phyloP scores from a whole-genome alignment of 2,797 vertebrate genomes.

The Artibeus lituratus region DNA sequence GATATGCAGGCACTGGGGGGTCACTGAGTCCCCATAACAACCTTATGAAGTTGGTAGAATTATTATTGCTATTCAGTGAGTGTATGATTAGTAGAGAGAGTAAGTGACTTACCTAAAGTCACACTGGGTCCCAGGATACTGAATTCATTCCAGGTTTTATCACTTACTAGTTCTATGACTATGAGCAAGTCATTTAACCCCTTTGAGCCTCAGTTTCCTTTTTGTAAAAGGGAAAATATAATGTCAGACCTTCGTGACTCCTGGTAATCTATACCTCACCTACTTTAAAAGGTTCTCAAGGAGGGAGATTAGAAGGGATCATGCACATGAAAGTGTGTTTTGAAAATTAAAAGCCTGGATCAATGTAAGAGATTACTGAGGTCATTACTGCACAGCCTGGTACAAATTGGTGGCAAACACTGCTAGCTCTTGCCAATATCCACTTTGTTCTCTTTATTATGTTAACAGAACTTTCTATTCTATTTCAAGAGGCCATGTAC shows the following conservation, averaged over 20 bases:
- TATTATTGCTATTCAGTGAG: neutral
- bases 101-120: neutral
- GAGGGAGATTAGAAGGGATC: constrained; percentile 52
- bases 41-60: neutral
- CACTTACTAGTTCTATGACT: constrained; percentile 6
- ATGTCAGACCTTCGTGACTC: neutral
- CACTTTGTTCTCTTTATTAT: neutral
- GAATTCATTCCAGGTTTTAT: neutral
- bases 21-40: neutral
- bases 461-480: neutral
- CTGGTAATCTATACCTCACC: neutral
- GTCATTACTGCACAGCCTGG: neutral
- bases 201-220: constrained; percentile 32
- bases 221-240: neutral
- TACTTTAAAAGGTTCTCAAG: constrained; percentile 35
- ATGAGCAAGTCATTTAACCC: neutral
- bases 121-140: neutral
- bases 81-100: neutral
- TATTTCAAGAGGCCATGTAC: neutral
- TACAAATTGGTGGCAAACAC: constrained; percentile 28
- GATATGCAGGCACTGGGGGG: neutral
- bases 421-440: neutral
- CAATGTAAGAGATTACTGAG: constrained; percentile 30
- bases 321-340: constrained; percentile 30
- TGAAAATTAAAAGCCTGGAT: constrained; percentile 54